Evolutionary conservation across 2,888 invertebrate genomes (phyloP).

Genomic region (Stenolophus ochropezus): DNA sequence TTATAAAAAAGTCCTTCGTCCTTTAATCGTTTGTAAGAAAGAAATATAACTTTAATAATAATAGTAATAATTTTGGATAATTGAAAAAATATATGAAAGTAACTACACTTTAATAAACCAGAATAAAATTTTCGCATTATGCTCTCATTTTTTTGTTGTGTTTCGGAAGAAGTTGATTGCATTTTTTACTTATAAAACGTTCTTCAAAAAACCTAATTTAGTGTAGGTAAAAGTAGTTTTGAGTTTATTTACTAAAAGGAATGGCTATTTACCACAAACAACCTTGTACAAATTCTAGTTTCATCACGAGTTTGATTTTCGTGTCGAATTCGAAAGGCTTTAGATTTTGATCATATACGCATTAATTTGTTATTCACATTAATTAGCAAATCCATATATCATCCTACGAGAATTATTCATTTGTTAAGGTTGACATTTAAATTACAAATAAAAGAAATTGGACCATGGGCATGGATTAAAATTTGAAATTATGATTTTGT

Average conservation of each 20-base stretch:
- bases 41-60: too few relatives aligned
- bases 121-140: not conserved
- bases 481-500: not conserved
- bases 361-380: constrained; percentile 7
- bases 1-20: not conserved
- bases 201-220: not conserved
- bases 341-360: not conserved
- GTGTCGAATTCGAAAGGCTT: constrained; percentile 24
- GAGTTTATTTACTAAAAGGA: not conserved
- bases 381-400: not conserved
- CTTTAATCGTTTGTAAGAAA: too few relatives aligned
- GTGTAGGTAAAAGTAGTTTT: constrained; percentile 11
- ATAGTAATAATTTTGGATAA: too few relatives aligned
- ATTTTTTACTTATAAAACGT: not conserved
- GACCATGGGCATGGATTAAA: not conserved
- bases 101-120: too few relatives aligned
- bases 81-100: not conserved
- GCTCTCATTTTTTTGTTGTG: not conserved
- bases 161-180: not conserved
- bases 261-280: not conserved
- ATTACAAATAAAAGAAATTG: not conserved
- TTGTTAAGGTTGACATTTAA: not conserved
- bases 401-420: not conserved
- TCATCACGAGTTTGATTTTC: constrained; percentile 19
- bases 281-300: constrained; percentile 30